Evolutionary conservation across 2,113 vertebrate genomes (phyloP).

Genomic region (Setophaga coronata): DNA sequence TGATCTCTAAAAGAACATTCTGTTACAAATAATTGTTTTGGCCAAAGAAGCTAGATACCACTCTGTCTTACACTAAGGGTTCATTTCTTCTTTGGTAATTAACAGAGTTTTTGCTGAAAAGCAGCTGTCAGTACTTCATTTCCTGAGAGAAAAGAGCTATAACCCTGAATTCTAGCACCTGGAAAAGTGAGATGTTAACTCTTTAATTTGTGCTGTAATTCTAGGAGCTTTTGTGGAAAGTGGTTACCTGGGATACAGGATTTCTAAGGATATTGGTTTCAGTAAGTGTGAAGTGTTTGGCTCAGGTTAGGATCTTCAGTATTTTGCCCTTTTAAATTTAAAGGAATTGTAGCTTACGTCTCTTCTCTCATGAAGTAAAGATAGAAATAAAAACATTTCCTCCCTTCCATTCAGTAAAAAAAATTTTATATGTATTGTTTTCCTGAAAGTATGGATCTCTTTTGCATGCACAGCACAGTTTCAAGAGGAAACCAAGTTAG

Average conservation of each 20-base stretch:
- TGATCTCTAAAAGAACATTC: neutral
- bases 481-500: neutral
- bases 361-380: neutral
- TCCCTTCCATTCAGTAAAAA: neutral
- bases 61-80: neutral
- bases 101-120: neutral
- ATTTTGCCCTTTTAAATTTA: neutral
- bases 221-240: neutral
- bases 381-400: neutral
- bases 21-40: neutral
- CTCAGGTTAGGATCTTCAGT: neutral
- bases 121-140: neutral
- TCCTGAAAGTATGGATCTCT: neutral
- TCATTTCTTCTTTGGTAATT: slow-evolving; percentile 2
- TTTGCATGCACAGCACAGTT: neutral
- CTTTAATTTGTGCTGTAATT: neutral
- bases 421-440: neutral
- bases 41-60: neutral
- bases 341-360: neutral
- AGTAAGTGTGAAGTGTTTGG: neutral
- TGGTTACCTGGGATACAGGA: neutral
- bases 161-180: neutral
- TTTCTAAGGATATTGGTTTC: neutral
- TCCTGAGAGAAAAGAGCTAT: neutral
- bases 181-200: neutral